These are phyloP conservation scores for Cetoscarus ocellatus DNA, from an alignment of 2,797 vertebrate species.

Conservation along the genomic window DNA sequence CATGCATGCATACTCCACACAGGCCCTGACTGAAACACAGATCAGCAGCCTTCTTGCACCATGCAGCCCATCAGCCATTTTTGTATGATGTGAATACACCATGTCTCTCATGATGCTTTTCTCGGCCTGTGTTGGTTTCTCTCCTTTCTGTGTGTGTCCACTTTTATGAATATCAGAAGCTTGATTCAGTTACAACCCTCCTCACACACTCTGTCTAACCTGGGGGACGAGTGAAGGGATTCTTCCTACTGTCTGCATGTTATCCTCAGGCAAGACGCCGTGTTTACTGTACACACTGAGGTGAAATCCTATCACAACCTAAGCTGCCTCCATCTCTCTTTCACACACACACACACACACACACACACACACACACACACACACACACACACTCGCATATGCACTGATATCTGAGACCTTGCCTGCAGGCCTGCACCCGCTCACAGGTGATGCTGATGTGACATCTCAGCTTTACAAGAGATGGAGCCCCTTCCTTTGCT, in stretches of 20 bases:
- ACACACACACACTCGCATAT: neutral
- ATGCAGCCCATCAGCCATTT: too few relatives aligned
- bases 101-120: constrained; percentile 4
- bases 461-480: constrained; percentile 55
- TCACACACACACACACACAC: neutral
- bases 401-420: constrained; percentile 66
- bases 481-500: constrained; percentile 37
- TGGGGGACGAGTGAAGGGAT: constrained; percentile 26
- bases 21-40: too few relatives aligned
- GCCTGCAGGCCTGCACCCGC: constrained; percentile 69
- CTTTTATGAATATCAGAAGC: constrained; percentile 18
- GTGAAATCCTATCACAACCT: constrained; percentile 57
- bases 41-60: too few relatives aligned
- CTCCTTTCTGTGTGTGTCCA: neutral
- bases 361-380: constrained; percentile 1
- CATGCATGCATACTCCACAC: too few relatives aligned
- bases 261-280: constrained; percentile 29
- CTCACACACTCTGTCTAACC: constrained; percentile 25
- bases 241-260: constrained; percentile 31
- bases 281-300: constrained; percentile 54
- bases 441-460: constrained; percentile 66
- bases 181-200: neutral
- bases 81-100: constrained; percentile 22
- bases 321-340: constrained; percentile 32
- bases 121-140: neutral